These are phyloP conservation scores for Psittacula echo DNA, from an alignment of 2,797 vertebrate genomes.

Conservation along the genomic window DNA sequence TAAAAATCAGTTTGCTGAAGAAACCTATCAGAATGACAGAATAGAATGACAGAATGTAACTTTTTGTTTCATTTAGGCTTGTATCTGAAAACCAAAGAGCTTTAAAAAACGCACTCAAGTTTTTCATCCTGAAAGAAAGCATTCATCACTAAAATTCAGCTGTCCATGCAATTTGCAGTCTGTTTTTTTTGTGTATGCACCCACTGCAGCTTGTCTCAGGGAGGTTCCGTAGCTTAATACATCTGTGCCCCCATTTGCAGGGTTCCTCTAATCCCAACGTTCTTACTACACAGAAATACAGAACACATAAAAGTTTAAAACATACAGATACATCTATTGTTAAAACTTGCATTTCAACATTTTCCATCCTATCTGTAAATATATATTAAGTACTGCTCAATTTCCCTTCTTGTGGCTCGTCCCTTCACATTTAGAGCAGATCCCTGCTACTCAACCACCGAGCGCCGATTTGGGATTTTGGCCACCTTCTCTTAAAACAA, in stretches of 20 bases:
- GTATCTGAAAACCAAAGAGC: not conserved
- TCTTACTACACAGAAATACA: not conserved
- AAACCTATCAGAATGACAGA: not conserved
- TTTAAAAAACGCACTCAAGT: not conserved
- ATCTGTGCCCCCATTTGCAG: not conserved
- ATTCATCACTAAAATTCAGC: not conserved
- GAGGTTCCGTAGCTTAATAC: not conserved
- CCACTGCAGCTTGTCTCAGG: not conserved
- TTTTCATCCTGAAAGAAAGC: not conserved
- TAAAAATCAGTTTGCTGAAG: not conserved
- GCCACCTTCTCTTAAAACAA: not conserved
- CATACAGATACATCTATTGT: not conserved
- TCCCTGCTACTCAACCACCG: not conserved
- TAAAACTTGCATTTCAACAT: not conserved
- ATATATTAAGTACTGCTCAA: not conserved
- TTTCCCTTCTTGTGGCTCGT: not conserved
- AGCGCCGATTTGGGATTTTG: not conserved
- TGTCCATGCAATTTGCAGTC: not conserved
- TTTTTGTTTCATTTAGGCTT: not conserved
- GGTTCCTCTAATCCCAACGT: not conserved
- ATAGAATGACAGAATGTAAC: not conserved
- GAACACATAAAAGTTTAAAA: not conserved
- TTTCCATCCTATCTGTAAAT: not conserved
- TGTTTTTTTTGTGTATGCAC: not conserved
- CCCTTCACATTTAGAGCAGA: not conserved